Evolutionary conservation across 1,140 invertebrate genomes (phyloP), one percentile per base, ranked within the genome.

Genomic region (Euborellia annulipes): DNA sequence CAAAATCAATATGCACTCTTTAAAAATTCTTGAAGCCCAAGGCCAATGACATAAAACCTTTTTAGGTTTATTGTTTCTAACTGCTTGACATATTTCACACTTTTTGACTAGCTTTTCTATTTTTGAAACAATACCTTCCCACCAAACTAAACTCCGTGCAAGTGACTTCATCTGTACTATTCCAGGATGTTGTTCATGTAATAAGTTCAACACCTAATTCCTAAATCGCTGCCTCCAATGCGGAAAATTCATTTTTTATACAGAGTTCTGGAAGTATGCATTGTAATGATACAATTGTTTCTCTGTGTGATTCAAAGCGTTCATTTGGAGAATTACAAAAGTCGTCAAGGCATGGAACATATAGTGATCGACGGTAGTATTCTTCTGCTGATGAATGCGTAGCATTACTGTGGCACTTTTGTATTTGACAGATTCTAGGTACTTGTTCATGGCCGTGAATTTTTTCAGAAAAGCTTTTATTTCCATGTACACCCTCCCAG

Each of bases 1-100:
- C 48, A 21, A 49, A 55, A 36, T 56, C 53, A 0, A 57, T 42
- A n/a, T 55, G 54, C 1, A 52, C 44, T 1, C 55, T 17, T 27
- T 56, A 46, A 23, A 52, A 50, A 14, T 52, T 49, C 17, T 9
- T 14, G 37, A 34, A 7, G 52, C 3, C 50, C 44, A 52, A 9
- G 9, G 9, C 38, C 38, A 40, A 8, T 40, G 8, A 40, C 16
- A n/a, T 34, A 34, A 34, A 9, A n/a, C 9, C n/a, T 9, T 14
- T 14, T 34, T 14, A 9, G 9, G 9, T 9, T 9, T 14, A 34
- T 9, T 14, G 14, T 14, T 14, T 14, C n/a, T 34, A 34, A n/a
- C 9, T 34, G 14, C 9, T 34, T 34, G 32, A 34, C 32, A 34
- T 34, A n/a, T 14, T 14, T 40, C 16, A 23, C 50, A 51, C 2